These are phyloP conservation scores for Brachionus asplanchnoidis DNA, from an alignment of 1,140 invertebrate species.

Conservation along the genomic window DNA sequence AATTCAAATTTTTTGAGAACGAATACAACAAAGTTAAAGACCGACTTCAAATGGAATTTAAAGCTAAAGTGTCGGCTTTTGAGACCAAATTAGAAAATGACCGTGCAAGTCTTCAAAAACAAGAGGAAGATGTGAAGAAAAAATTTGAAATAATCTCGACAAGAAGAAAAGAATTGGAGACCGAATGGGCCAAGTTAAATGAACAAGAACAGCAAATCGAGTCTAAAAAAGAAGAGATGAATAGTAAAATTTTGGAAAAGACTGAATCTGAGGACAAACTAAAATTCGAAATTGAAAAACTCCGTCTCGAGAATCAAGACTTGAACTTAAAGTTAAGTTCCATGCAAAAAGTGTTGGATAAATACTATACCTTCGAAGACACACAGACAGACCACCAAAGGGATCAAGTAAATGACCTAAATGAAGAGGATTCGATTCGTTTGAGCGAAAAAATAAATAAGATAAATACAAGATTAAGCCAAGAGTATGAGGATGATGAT, in stretches of 20 bases:
- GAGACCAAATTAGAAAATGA: neutral
- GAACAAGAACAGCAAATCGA: slow-evolving; percentile 9
- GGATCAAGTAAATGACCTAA: neutral
- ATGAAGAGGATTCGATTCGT: neutral
- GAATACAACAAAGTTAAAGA: slow-evolving; percentile 28
- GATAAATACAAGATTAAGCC: neutral
- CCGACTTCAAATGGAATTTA: neutral
- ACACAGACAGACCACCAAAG: neutral
- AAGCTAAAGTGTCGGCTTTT: neutral
- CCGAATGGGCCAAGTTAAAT: neutral
- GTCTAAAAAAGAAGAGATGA: neutral
- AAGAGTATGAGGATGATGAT: slow-evolving; percentile 23
- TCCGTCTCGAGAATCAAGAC: neutral
- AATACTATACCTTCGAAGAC: neutral
- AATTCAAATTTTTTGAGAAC: slow-evolving; percentile 16
- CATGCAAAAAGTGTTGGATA: slow-evolving; percentile 29
- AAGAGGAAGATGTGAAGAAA: slow-evolving; percentile 1
- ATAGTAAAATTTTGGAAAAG: slow-evolving; percentile 9
- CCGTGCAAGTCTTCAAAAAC: neutral
- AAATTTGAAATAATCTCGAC: neutral
- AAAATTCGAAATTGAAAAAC: slow-evolving; percentile 31
- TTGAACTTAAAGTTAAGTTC: neutral
- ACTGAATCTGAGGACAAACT: neutral
- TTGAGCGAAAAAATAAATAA: slow-evolving; percentile 26
- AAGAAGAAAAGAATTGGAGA: neutral